These are phyloP conservation scores for Pachyrhynchus sulphureomaculatus DNA, from an alignment of 1,140 invertebrate species.

Conservation along the genomic window DNA sequence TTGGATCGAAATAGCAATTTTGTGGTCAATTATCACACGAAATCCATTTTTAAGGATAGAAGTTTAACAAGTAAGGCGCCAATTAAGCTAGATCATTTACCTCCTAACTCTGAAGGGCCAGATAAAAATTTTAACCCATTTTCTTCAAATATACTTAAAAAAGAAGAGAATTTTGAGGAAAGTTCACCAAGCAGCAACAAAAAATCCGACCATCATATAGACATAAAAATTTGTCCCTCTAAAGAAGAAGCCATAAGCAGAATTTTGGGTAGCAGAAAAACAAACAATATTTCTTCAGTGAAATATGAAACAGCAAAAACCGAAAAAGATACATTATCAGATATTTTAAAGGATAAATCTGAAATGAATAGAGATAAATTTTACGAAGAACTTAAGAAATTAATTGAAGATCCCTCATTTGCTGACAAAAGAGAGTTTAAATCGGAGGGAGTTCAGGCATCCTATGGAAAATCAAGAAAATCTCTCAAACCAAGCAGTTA, in stretches of 20 bases:
- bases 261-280: neutral
- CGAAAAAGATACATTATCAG: neutral
- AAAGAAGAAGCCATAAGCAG: neutral
- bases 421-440: neutral
- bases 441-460: slow-evolving; percentile 5
- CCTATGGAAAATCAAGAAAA: neutral
- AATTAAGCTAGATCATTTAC: too few relatives aligned
- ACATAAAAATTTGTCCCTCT: neutral
- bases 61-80: too few relatives aligned
- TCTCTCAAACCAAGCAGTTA: neutral
- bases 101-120: too few relatives aligned
- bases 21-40: too few relatives aligned
- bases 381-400: neutral
- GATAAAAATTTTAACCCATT: too few relatives aligned
- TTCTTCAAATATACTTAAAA: too few relatives aligned
- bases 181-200: too few relatives aligned
- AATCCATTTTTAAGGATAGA: too few relatives aligned
- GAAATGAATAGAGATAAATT: too few relatives aligned
- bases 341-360: neutral
- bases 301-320: neutral
- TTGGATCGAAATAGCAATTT: too few relatives aligned
- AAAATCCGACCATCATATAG: too few relatives aligned
- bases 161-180: too few relatives aligned
- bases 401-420: neutral
- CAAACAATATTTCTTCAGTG: neutral